Conservation (phyloP, 2,797 vertebrate species). For the Oophaga sylvatica region DNA sequence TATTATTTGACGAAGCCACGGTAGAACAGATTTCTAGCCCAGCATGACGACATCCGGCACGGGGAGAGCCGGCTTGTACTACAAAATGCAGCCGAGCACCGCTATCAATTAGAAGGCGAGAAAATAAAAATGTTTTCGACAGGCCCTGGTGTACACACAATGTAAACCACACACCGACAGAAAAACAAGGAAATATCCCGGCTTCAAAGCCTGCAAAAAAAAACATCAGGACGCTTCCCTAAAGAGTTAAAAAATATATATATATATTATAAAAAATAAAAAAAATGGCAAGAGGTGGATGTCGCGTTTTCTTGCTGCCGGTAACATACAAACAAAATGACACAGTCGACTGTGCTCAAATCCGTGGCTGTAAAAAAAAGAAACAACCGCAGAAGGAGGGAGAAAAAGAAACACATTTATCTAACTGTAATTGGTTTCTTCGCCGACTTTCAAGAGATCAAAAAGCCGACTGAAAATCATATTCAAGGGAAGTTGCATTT, state of each 20-base stretch:
- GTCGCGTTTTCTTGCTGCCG: constrained; percentile 11
- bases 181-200: constrained; percentile 2
- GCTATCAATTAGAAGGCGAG: background rate
- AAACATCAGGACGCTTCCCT: constrained; percentile 10
- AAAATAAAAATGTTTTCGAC: background rate
- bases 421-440: constrained; percentile 56
- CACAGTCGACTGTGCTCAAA: background rate
- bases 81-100: background rate
- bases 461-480: constrained; percentile 65
- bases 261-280: background rate
- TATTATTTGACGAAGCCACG: background rate
- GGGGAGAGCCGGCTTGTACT: background rate
- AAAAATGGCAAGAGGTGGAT: background rate
- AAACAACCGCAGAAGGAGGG: background rate
- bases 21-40: background rate
- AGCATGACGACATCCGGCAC: background rate
- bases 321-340: background rate
- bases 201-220: constrained; percentile 19
- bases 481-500: constrained; percentile 66
- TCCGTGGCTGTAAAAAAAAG: background rate
- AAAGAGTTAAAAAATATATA: constrained; percentile 28
- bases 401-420: constrained; percentile 13
- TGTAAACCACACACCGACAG: constrained; percentile 8
- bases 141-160: background rate
- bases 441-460: constrained; percentile 64